Evolutionary conservation across 1,140 invertebrate genomes (phyloP).

Genomic region (Choristoneura fumiferana): DNA sequence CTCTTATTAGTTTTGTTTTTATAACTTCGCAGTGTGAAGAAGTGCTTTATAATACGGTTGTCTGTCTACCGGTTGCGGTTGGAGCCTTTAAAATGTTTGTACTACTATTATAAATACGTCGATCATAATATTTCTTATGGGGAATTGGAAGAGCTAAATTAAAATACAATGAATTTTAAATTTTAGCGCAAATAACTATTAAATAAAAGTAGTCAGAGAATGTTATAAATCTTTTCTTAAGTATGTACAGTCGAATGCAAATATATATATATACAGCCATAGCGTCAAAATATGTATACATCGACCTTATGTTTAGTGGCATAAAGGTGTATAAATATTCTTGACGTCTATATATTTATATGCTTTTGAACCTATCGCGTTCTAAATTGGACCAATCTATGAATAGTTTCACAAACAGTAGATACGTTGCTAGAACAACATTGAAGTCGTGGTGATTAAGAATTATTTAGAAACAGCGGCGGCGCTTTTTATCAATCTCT

Average conservation of each 20-base stretch:
- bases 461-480: neutral
- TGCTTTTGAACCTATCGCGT: too few relatives aligned
- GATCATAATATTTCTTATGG: too few relatives aligned
- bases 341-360: too few relatives aligned
- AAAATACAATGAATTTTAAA: too few relatives aligned
- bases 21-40: neutral
- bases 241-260: too few relatives aligned
- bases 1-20: constrained; percentile 31
- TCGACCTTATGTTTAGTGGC: too few relatives aligned
- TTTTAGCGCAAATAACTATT: too few relatives aligned
- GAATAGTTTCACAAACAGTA: neutral
- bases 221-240: constrained; percentile 5
- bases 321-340: too few relatives aligned
- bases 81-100: constrained; percentile 13
- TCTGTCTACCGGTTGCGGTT: constrained; percentile 11
- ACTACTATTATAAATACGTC: too few relatives aligned
- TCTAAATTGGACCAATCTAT: constrained; percentile 12
- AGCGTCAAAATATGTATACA: too few relatives aligned
- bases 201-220: neutral
- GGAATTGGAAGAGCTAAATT: too few relatives aligned
- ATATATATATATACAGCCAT: too few relatives aligned
- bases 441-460: constrained; percentile 6
- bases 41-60: neutral
- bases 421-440: neutral
- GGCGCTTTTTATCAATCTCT: constrained; percentile 1